phyloP scores from a whole-genome alignment of 64 coral and sea anemone species.

The Dendrophyllia cribrosa region DNA sequence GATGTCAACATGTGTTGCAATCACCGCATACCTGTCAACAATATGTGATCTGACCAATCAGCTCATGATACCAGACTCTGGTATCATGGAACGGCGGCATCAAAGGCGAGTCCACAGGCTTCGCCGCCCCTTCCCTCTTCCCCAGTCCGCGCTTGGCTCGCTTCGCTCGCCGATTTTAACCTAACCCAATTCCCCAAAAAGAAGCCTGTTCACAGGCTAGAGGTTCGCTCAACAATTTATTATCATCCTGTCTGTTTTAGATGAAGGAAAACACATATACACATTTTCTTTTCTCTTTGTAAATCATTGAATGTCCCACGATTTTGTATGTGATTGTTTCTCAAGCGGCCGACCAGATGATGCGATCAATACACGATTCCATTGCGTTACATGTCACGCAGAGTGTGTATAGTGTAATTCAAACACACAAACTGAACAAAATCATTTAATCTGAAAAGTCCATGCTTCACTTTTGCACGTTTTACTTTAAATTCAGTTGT shows the following conservation, averaged over 20 bases:
- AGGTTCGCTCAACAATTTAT: conserved; percentile 20
- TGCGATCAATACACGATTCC: background rate
- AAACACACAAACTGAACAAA: background rate
- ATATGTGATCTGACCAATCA: too few relatives aligned
- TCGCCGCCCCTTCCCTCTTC: too few relatives aligned
- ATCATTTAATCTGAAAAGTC: background rate
- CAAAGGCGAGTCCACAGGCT: too few relatives aligned
- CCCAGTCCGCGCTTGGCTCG: too few relatives aligned
- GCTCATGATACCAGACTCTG: too few relatives aligned
- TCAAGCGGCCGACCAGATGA: background rate
- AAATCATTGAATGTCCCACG: background rate
- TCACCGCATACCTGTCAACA: too few relatives aligned
- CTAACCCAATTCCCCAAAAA: too few relatives aligned
- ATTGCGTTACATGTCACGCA: background rate
- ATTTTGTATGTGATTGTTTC: background rate
- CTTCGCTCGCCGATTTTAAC: too few relatives aligned
- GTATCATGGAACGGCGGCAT: too few relatives aligned
- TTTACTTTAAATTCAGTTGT: too few relatives aligned
- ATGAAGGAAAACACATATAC: conserved; percentile 3
- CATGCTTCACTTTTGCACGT: background rate
- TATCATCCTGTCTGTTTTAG: conserved; percentile 31
- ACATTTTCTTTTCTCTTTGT: background rate
- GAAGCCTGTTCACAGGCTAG: too few relatives aligned
- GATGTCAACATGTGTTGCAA: too few relatives aligned
- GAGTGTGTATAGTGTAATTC: background rate